phyloP scores from a whole-genome alignment of 92 coral and sea anemone species.

The Parazoanthus atlanticus region DNA sequence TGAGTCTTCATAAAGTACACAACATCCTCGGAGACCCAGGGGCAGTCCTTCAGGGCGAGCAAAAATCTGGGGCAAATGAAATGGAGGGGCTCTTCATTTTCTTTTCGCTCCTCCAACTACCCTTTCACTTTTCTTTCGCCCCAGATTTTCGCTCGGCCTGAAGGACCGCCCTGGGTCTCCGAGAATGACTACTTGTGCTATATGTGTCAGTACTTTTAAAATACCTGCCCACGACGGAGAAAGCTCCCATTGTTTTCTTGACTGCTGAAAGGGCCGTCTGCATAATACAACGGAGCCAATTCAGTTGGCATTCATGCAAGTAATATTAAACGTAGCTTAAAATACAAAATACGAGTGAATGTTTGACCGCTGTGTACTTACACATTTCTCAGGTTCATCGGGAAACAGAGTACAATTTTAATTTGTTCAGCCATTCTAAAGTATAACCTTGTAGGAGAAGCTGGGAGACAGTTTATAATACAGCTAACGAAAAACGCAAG shows the following conservation, averaged over 20 bases:
- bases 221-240: conserved; percentile 36
- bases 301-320: not conserved
- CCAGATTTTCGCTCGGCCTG: too few species aligned
- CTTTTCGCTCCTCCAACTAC: too few species aligned
- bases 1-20: not conserved
- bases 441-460: not conserved
- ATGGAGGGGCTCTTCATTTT: too few species aligned
- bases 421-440: conserved; percentile 1
- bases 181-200: too few species aligned
- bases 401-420: conserved; percentile 32
- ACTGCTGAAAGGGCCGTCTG: conserved; percentile 26
- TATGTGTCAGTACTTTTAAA: not conserved
- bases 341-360: not conserved
- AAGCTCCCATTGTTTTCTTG: conserved; percentile 29
- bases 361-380: conserved; percentile 13
- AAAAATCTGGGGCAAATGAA: too few species aligned
- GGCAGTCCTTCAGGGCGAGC: too few species aligned
- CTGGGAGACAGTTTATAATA: too few species aligned
- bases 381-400: conserved; percentile 30
- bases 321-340: not conserved
- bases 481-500: too few species aligned
- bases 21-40: too few species aligned
- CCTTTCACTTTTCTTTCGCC: too few species aligned
- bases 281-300: not conserved
- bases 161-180: too few species aligned